Evolutionary conservation across 2,113 vertebrate genomes (phyloP).

Genomic region (Montifringilla adamsi): DNA sequence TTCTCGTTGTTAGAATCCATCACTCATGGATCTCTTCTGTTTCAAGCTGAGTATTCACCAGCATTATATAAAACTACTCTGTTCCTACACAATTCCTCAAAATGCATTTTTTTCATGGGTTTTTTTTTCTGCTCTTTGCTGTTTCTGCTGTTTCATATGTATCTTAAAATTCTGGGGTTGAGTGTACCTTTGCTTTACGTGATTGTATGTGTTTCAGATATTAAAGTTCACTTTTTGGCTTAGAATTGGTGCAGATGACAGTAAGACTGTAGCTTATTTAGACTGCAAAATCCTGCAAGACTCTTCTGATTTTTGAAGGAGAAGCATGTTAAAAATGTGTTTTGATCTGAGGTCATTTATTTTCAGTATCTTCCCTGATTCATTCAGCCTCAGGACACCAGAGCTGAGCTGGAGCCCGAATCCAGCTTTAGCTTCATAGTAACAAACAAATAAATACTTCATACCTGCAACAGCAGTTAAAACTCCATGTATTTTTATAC

Average conservation of each 20-base stretch:
- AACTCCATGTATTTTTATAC: background rate
- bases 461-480: background rate
- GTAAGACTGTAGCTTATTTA: slow-evolving; percentile 21
- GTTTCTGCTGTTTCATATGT: background rate
- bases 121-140: background rate
- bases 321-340: background rate
- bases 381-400: background rate
- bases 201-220: background rate
- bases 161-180: background rate
- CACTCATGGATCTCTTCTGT: background rate
- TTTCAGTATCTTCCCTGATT: background rate
- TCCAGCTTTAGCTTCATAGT: background rate
- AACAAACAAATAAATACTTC: background rate
- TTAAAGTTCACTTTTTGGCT: slow-evolving; percentile 22
- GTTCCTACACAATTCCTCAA: background rate
- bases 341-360: background rate
- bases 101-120: background rate
- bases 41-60: background rate
- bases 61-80: background rate
- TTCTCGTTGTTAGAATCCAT: background rate
- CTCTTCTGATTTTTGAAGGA: background rate
- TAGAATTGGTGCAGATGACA: slow-evolving; percentile 31
- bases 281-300: background rate
- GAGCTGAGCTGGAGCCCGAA: background rate
- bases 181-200: slow-evolving; percentile 19